These are phyloP conservation scores for Pantelozetes paolii DNA, from an alignment of 2,888 invertebrate genomes.

Conservation along the genomic window DNA sequence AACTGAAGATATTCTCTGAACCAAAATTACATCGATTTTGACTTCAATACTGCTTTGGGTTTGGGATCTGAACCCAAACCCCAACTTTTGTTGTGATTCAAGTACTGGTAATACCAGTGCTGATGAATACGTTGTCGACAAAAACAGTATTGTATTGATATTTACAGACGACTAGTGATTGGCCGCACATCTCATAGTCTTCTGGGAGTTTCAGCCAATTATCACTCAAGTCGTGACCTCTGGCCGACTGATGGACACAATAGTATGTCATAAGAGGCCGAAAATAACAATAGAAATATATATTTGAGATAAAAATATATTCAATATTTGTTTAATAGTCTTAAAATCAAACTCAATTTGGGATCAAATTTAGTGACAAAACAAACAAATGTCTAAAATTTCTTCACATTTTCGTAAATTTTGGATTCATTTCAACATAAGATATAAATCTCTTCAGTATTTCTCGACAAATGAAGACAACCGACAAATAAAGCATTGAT, in stretches of 20 bases:
- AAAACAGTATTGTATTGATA: background rate
- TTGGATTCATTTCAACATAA: background rate
- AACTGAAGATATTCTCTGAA: background rate
- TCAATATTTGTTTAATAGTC: background rate
- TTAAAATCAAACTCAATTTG: too few relatives aligned
- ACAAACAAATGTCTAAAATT: background rate
- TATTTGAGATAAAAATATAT: background rate
- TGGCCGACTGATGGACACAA: slow-evolving; percentile 2
- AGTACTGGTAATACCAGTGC: background rate
- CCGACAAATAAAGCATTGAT: too few relatives aligned
- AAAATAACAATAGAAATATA: slow-evolving; percentile 4
- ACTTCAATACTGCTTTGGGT: background rate
- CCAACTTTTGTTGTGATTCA: background rate
- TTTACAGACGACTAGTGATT: background rate
- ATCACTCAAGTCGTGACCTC: slow-evolving; percentile 10
- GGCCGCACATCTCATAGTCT: background rate
- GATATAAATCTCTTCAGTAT: too few relatives aligned
- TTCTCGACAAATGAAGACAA: too few relatives aligned
- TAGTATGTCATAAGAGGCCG: background rate
- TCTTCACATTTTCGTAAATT: background rate
- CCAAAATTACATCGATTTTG: slow-evolving; percentile 6
- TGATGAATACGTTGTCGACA: too few relatives aligned
- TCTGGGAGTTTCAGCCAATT: slow-evolving; percentile 3
- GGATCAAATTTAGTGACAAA: background rate
- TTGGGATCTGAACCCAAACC: background rate